phyloP scores from a whole-genome alignment of 2,113 vertebrate genomes.

The Poicephalus gulielmi region DNA sequence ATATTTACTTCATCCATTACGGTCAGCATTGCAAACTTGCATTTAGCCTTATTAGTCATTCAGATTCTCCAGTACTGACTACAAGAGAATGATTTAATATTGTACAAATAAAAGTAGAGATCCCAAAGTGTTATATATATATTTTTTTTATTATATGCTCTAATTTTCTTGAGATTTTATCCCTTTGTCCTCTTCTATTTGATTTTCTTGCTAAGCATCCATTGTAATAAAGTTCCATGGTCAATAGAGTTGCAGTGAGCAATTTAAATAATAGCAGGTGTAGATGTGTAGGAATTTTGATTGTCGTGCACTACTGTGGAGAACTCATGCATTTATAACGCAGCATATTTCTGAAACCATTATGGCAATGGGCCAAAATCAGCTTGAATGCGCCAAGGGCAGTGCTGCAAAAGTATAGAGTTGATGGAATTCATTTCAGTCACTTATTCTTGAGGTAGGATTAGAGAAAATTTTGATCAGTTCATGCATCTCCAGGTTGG shows the following conservation, averaged over 20 bases:
- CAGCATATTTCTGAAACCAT: conserved; percentile 43
- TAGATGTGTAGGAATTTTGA: conserved; percentile 50
- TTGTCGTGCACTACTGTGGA: conserved; percentile 18
- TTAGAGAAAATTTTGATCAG: conserved; percentile 50
- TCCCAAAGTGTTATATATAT: neutral
- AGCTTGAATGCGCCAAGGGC: neutral
- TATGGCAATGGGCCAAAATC: conserved; percentile 50
- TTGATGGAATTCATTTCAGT: conserved; percentile 57
- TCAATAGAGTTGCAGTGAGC: conserved; percentile 31
- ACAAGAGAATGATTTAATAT: conserved; percentile 32
- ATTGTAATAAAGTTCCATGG: conserved; percentile 29
- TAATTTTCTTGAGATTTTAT: neutral
- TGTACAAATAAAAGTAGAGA: neutral
- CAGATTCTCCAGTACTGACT: neutral
- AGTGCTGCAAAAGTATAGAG: conserved; percentile 7
- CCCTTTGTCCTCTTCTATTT: conserved; percentile 47
- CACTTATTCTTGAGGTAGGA: conserved; percentile 40
- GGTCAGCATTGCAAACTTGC: conserved; percentile 2
- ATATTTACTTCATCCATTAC: neutral
- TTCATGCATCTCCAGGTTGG: conserved; percentile 51
- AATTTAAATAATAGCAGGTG: conserved; percentile 52
- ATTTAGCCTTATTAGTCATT: conserved; percentile 4
- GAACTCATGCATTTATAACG: conserved; percentile 49
- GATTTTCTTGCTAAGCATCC: conserved; percentile 47
- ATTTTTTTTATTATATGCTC: neutral